Base-by-base conservation (phyloP, 2,888 invertebrate species). In the Dusona sp. region DNA sequence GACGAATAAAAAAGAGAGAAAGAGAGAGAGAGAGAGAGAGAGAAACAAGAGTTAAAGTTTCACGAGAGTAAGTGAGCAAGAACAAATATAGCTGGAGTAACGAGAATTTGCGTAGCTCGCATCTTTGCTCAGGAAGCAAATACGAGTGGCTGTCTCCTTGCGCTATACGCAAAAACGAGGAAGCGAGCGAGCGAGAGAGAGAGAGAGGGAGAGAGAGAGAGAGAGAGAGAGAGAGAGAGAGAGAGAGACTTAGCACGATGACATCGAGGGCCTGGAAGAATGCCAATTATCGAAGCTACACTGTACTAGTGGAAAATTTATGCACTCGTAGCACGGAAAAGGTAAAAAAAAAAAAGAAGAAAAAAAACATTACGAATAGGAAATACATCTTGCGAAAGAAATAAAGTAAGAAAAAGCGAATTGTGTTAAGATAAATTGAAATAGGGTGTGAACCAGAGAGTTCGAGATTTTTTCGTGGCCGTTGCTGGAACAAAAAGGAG, bases 71-170 rank as follows among this genome's bases (percentile, higher is more conserved):
- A 73, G 79, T 61, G 67, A 81, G 80, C 73, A 86, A 89, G 88
- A 86, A 89, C 90, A 90, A 91, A 92, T 92, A 91, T 91, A 92
- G 90, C 90, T 88, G 89, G 88, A 90, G 90, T 89, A 91, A 91
- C 79, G 79, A 88, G 88, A 82, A 82, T 82, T 86, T 57, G 57
- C 25, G 65, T 84, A 22, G 73, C 19, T 85, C n/a, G 73, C 29
- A 29, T 77, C 78, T 85, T 70, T 64, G 75, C 61, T 36, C 45
- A 36, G 25, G 57, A 45, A 78, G 83, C 78, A 75, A 82, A 82
- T 68, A 29, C 72, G 51, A 67, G 48, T 48, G 54, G n/a, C 48
- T 38, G 80, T 57, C 83, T 83, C 86, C 78, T 86, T 86, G 83
- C 64, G 42, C 70, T 79, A 57, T 70, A 74, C 51, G 84, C 80